Evolutionary conservation across 2,797 vertebrate species (phyloP).

Genomic region (Pseudochirops corinnae): DNA sequence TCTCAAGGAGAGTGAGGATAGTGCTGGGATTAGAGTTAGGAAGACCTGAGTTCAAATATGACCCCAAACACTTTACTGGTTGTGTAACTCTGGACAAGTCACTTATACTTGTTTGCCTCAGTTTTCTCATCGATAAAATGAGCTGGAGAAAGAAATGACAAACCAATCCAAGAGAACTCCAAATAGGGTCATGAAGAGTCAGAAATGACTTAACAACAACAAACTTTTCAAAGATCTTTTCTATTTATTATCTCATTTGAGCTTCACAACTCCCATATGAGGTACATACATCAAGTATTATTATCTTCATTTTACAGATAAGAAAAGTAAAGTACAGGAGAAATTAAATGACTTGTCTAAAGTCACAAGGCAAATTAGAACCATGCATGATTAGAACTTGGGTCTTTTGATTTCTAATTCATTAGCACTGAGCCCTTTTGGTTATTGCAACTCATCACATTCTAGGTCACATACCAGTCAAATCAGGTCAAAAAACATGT

Average conservation of each 20-base stretch:
- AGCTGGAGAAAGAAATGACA: background rate
- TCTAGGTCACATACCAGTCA: background rate
- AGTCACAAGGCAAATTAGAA: slow-evolving; percentile 42
- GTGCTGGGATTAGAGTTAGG: background rate
- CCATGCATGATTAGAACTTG: slow-evolving; percentile 15
- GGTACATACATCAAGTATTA: slow-evolving; percentile 5
- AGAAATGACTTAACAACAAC: background rate
- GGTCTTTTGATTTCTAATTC: slow-evolving; percentile 35
- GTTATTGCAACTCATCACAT: background rate
- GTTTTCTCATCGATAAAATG: background rate
- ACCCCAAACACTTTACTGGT: background rate
- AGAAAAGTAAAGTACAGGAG: slow-evolving; percentile 57
- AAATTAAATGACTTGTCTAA: slow-evolving; percentile 52
- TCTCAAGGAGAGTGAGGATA: background rate
- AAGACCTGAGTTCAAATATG: background rate
- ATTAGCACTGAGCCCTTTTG: background rate
- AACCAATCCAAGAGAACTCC: background rate
- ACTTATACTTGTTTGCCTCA: background rate
- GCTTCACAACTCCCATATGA: background rate
- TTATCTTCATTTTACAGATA: slow-evolving; percentile 47
- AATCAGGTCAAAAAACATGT: background rate
- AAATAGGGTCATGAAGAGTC: background rate
- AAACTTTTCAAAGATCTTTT: background rate
- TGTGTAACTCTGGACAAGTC: background rate
- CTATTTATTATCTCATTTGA: background rate